phyloP scores from a whole-genome alignment of 2,888 invertebrate genomes.

The Eilema griseolum region DNA sequence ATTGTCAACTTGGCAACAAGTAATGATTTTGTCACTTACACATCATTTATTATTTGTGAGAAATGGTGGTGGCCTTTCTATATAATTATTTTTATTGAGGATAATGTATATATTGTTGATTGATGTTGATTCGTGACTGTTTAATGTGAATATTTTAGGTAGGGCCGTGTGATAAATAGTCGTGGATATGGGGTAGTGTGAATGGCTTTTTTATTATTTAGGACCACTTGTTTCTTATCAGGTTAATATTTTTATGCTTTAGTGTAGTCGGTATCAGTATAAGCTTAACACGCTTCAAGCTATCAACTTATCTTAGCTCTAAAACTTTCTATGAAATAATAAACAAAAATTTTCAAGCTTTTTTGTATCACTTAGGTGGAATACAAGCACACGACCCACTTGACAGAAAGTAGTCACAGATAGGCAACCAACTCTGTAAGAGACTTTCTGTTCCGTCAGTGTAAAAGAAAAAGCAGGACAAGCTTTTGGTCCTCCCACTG shows the following conservation, averaged over 20 bases:
- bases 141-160: neutral
- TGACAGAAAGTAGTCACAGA: too few species aligned
- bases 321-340: too few species aligned
- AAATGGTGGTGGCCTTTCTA: constrained; percentile 19
- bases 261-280: too few species aligned
- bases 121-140: constrained; percentile 5
- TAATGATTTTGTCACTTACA: constrained; percentile 50
- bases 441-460: too few species aligned
- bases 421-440: too few species aligned
- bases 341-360: too few species aligned
- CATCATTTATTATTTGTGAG: constrained; percentile 48
- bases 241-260: neutral
- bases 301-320: too few species aligned
- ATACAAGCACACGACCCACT: too few species aligned
- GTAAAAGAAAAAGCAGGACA: too few species aligned
- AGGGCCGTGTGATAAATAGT: neutral
- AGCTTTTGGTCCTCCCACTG: too few species aligned
- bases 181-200: neutral
- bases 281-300: too few species aligned
- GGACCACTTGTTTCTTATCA: neutral
- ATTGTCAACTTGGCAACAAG: constrained; percentile 58
- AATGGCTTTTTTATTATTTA: neutral
- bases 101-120: neutral
- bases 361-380: too few species aligned
- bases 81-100: constrained; percentile 19